Evolutionary conservation across 2,888 invertebrate species (phyloP), one percentile per base, ranked within the genome.

Genomic region (Latrodectus hesperus): DNA sequence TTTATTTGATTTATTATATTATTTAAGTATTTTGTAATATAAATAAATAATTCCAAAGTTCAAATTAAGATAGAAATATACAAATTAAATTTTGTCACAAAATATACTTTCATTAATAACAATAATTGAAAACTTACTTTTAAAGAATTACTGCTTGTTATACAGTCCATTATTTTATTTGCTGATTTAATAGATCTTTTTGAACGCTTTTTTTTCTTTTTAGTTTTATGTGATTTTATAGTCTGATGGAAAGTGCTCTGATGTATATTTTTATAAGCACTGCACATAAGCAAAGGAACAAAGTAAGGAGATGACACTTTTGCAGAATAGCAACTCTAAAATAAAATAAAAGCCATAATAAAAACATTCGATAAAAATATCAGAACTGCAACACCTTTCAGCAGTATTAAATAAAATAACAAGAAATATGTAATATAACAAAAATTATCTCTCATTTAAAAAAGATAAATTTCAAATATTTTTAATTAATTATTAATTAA

Each of bases 221-320:
- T 65, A 55, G 55, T 79, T 74, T 79, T 75, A 49, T 70, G n/a
- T 55, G n/a, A 67, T 12, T n/a, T 16, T 14, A 16, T n/a, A 38
- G 12, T 67, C 52, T 81, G 52, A 8, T 51, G 74, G 9, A 38
- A 26, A 16, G 14, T 12, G 64, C n/a, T 49, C n/a, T 22, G 60
- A 55, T 51, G 38, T n/a, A 73, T 73, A 26, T 60, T 26, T 64
- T 79, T 26, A 49, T 64, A 51, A 51, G 53, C 49, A 5, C 74
- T 51, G 52, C 78, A 49, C 55, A 65, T 11, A 74, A 73, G 16
- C 38, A 84, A 38, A 55, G 84, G 84, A 3, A 73, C 12, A 73
- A 53, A 60, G 55, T 87, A 87, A 22, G 86, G 86, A 51, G 86
- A 87, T 16, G 72, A 51, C 17, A 55, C 72, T 67, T 76, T 87